phyloP scores from a whole-genome alignment of 2,888 invertebrate genomes.

The Macaria notata region DNA sequence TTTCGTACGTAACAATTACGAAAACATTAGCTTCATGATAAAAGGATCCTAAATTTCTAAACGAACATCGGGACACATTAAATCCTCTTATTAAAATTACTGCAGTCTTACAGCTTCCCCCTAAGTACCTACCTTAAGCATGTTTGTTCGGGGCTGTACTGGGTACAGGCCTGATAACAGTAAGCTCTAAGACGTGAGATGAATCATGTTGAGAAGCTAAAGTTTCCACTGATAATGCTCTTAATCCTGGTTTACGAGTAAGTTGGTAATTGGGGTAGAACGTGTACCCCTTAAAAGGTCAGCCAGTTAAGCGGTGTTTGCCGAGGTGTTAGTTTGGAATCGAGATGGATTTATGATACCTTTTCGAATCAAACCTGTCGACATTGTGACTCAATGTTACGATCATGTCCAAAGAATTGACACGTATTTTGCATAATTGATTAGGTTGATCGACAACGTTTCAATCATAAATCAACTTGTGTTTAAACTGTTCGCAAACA shows the following conservation, averaged over 20 bases:
- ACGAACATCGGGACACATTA: neutral
- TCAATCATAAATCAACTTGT: no score
- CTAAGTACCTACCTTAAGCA: conserved; percentile 21
- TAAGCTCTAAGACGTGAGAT: conserved; percentile 26
- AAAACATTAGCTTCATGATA: no score
- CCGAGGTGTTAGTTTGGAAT: no score
- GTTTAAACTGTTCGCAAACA: neutral
- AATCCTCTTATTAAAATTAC: conserved; percentile 2
- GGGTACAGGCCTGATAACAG: conserved; percentile 27
- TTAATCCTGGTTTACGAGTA: conserved; percentile 29
- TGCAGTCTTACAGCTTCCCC: conserved; percentile 4
- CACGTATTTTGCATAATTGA: no score
- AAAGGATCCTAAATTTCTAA: no score
- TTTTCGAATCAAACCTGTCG: no score
- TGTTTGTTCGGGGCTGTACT: conserved; percentile 30
- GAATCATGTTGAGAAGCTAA: conserved; percentile 25
- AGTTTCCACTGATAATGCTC: conserved; percentile 24
- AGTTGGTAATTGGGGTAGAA: conserved; percentile 21
- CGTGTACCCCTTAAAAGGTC: neutral
- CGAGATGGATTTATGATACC: no score
- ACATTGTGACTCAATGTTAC: no score
- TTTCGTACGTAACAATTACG: no score
- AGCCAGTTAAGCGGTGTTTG: neutral
- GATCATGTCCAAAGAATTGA: no score
- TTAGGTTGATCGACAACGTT: no score